Conservation (phyloP, 2,888 invertebrate species). For the Oxyscelio sp. region DNA sequence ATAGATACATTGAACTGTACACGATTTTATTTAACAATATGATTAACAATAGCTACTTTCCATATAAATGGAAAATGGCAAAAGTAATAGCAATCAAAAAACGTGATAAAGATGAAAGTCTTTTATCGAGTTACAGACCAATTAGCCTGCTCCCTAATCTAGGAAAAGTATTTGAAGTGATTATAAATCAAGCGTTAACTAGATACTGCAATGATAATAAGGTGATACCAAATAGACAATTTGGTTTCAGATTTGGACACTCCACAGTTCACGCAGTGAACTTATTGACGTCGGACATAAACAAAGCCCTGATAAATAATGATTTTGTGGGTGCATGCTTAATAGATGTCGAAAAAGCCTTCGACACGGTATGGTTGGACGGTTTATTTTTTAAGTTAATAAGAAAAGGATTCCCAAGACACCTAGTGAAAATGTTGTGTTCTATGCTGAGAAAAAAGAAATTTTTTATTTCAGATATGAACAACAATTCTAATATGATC, state of each 20-base stretch:
- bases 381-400: too few species aligned
- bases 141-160: constrained; percentile 74
- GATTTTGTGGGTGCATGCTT: too few species aligned
- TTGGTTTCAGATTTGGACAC: constrained; percentile 75
- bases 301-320: background rate
- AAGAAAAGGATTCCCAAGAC: too few species aligned
- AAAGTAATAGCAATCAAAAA: constrained; percentile 63
- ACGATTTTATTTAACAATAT: constrained; percentile 64
- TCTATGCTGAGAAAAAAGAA: too few species aligned
- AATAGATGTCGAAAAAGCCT: too few species aligned
- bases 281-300: constrained; percentile 58
- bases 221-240: constrained; percentile 76
- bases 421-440: too few species aligned
- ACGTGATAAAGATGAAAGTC: constrained; percentile 36
- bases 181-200: constrained; percentile 63
- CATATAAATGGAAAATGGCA: constrained; percentile 45
- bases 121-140: constrained; percentile 28
- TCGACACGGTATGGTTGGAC: too few species aligned
- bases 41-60: constrained; percentile 43
- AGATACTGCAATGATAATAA: constrained; percentile 49
- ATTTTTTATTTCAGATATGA: too few species aligned
- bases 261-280: constrained; percentile 71
- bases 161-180: constrained; percentile 77
- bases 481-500: too few species aligned
- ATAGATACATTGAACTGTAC: constrained; percentile 6